Evolutionary conservation across 2,888 invertebrate species (phyloP).

Genomic region (Kryphioiulus occultus): DNA sequence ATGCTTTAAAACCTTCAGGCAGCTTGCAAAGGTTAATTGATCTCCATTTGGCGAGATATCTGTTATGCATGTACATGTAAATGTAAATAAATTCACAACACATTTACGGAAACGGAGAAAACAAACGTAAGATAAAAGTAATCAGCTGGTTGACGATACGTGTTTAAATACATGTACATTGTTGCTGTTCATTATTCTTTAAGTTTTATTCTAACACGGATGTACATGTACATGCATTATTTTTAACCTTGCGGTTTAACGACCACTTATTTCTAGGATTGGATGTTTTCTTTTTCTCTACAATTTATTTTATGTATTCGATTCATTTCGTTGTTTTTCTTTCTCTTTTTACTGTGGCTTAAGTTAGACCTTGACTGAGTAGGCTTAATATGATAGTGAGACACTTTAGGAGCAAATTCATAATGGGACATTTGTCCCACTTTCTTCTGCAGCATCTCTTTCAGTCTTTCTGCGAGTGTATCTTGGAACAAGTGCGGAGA

Average conservation of each 20-base stretch:
- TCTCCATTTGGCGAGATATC: too few species aligned
- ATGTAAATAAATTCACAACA: too few species aligned
- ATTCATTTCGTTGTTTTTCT: neutral
- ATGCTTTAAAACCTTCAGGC: too few species aligned
- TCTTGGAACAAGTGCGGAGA: neutral
- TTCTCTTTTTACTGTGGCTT: neutral
- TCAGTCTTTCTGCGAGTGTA: neutral
- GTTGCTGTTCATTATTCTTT: too few species aligned
- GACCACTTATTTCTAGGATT: neutral
- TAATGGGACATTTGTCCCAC: slow-evolving; percentile 32
- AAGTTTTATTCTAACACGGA: too few species aligned
- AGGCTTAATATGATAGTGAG: neutral
- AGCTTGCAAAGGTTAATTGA: too few species aligned
- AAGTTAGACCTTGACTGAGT: slow-evolving; percentile 9
- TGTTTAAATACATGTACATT: too few species aligned
- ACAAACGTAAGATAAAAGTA: too few species aligned
- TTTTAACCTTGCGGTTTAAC: too few species aligned
- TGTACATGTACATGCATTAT: neutral
- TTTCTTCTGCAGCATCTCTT: neutral
- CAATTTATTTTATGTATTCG: neutral
- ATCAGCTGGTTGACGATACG: too few species aligned
- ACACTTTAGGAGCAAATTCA: slow-evolving; percentile 6
- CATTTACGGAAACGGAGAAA: too few species aligned
- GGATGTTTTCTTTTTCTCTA: neutral
- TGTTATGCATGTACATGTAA: too few species aligned